These are phyloP conservation scores for Arbacia lixula DNA, from an alignment of 53 echinoderm and acorn worm species.

Conservation along the genomic window DNA sequence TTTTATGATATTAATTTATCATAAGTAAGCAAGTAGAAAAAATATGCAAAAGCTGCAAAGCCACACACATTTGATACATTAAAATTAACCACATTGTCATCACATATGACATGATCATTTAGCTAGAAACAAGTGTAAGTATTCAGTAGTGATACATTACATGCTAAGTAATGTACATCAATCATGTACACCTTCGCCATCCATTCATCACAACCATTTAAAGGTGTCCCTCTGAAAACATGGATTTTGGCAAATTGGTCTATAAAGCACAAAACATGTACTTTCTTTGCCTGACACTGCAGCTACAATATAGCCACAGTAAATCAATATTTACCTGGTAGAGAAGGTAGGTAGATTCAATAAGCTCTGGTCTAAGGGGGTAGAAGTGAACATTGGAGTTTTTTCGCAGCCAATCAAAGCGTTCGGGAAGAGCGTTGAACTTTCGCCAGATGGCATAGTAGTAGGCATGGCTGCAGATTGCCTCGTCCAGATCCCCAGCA, in stretches of 20 bases:
- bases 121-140: neutral
- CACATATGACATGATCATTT: neutral
- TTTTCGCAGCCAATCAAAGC: slow-evolving; percentile 96
- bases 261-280: neutral
- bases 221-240: neutral
- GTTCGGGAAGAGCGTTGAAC: slow-evolving; percentile 89
- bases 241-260: neutral
- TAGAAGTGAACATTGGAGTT: slow-evolving; percentile 94
- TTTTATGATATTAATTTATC: too few relatives aligned
- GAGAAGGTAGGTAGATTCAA: slow-evolving; percentile 93
- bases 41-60: too few relatives aligned
- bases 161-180: too few relatives aligned
- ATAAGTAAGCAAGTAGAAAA: too few relatives aligned
- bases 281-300: neutral
- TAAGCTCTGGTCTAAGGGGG: slow-evolving; percentile 92
- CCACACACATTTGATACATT: too few relatives aligned
- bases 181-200: neutral
- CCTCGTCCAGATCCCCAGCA: slow-evolving; percentile 95
- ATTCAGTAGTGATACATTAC: neutral
- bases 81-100: too few relatives aligned
- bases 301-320: neutral
- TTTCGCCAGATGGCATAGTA: slow-evolving; percentile 99
- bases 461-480: slow-evolving; percentile 93
- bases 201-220: neutral
- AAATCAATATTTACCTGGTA: slow-evolving; percentile 88